Evolutionary conservation across 2,113 vertebrate genomes (phyloP).

Genomic region (Phasianus colchicus): DNA sequence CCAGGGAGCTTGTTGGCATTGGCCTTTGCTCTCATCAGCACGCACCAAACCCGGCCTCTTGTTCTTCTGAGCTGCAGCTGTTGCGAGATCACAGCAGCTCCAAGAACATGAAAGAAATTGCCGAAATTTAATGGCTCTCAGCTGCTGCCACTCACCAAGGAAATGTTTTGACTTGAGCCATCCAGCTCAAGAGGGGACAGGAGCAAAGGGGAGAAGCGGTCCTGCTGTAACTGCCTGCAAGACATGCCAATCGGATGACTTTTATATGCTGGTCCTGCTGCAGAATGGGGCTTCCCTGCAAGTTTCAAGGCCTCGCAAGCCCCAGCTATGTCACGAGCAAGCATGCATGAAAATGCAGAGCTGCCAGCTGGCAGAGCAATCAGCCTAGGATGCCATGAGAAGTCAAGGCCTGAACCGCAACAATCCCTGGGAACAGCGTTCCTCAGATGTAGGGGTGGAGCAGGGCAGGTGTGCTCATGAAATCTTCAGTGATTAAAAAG

Average conservation of each 20-base stretch:
- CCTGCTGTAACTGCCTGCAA: neutral
- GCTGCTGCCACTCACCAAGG: neutral
- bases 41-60: accelerated
- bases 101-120: neutral
- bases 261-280: neutral
- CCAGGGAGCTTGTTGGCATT: neutral
- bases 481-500: neutral
- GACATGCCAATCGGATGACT: neutral
- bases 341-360: neutral
- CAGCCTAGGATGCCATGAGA: accelerated
- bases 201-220: neutral
- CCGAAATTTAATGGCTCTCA: neutral
- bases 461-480: neutral
- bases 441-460: neutral
- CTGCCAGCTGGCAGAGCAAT: neutral
- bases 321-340: accelerated
- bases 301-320: accelerated
- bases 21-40: neutral
- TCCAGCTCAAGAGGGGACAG: neutral
- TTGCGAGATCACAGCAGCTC: neutral
- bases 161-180: neutral
- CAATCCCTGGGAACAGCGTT: neutral
- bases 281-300: accelerated
- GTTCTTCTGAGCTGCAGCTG: neutral
- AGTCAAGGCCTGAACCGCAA: neutral